Evolutionary conservation across 2,888 invertebrate genomes (phyloP).

Genomic region (Bugula neritina): DNA sequence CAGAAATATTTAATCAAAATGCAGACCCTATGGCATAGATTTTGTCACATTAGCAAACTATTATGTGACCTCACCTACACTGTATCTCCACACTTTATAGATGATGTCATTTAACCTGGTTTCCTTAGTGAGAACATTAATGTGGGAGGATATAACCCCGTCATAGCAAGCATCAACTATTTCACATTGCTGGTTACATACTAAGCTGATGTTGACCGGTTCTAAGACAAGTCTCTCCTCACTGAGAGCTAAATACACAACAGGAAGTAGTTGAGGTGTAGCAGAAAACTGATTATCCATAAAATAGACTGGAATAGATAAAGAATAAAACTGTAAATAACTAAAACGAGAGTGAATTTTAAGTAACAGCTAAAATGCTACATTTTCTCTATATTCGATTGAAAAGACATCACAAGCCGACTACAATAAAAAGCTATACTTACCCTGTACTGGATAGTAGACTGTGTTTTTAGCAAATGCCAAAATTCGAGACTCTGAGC

Average conservation of each 20-base stretch:
- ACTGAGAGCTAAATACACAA: background rate
- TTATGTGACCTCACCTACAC: background rate
- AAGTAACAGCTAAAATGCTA: too few relatives aligned
- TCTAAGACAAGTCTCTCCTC: background rate
- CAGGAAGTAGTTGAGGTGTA: too few relatives aligned
- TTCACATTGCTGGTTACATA: background rate
- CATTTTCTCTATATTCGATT: too few relatives aligned
- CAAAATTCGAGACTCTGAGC: background rate
- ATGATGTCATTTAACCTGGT: background rate
- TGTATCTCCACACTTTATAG: background rate
- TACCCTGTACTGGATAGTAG: background rate
- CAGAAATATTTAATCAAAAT: too few relatives aligned
- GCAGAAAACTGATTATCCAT: too few relatives aligned
- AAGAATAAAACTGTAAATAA: too few relatives aligned
- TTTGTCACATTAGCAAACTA: too few relatives aligned
- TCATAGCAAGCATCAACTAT: background rate
- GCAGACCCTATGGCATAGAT: too few relatives aligned
- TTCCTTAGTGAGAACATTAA: background rate
- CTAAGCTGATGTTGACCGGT: background rate
- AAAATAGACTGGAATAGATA: too few relatives aligned
- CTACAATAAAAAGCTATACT: too few relatives aligned
- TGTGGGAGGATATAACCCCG: background rate
- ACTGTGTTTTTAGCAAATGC: background rate
- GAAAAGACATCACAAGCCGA: too few relatives aligned
- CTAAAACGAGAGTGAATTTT: too few relatives aligned